Evolutionary conservation across 2,113 vertebrate genomes (phyloP).

Genomic region (Jacana jacana): DNA sequence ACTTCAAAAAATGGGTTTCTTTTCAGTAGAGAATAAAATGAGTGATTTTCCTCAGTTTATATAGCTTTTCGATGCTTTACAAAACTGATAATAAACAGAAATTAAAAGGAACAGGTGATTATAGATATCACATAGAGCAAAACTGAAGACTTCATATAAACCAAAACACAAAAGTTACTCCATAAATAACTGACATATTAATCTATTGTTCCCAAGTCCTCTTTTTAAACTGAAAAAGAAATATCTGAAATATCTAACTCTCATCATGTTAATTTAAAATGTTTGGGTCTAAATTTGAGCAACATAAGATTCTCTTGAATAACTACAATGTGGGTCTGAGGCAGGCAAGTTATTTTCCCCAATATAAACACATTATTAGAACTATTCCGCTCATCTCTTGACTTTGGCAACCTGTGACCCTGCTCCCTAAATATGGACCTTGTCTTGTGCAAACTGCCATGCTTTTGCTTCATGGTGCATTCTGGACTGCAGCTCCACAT

Average conservation of each 20-base stretch:
- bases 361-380: neutral
- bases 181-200: neutral
- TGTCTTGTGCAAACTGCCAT: neutral
- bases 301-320: neutral
- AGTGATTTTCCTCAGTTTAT: neutral
- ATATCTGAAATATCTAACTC: neutral
- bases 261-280: neutral
- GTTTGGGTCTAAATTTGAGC: neutral
- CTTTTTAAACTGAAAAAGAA: neutral
- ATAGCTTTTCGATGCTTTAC: neutral
- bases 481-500: neutral
- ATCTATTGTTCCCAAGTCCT: neutral
- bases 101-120: neutral
- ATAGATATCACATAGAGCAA: neutral
- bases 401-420: slow-evolving; percentile 15
- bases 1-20: neutral
- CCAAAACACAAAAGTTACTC: neutral
- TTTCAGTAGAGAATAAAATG: neutral
- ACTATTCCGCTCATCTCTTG: slow-evolving; percentile 2
- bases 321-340: neutral
- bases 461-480: neutral
- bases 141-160: neutral
- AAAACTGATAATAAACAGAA: neutral
- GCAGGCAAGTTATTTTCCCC: neutral
- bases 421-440: neutral